A percentile compares a stretch with the other conserved stretches of the same genome.
Conservation (phyloP, 2,888 invertebrate genomes). For the Halocaridina rubra region DNA sequence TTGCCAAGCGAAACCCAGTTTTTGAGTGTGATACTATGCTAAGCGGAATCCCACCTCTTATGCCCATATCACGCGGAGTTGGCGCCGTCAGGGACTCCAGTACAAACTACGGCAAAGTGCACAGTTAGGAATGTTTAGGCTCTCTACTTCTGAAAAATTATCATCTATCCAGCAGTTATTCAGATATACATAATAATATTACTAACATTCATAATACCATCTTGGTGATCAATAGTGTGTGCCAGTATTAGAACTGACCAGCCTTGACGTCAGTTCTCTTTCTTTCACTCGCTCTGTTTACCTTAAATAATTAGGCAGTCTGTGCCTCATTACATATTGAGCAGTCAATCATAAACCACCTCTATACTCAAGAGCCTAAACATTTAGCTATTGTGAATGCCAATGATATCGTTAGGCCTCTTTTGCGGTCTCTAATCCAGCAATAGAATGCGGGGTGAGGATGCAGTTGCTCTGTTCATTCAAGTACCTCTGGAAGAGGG, state of each 20-base stretch:
- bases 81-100: conserved; percentile 61
- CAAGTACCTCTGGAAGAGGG: conserved; percentile 35
- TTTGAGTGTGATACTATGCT: conserved; percentile 63
- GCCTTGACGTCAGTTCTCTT: no score
- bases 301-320: conserved; percentile 2
- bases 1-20: conserved; percentile 55
- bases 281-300: conserved; percentile 19
- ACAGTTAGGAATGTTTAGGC: conserved; percentile 42
- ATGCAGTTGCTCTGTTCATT: conserved; percentile 33
- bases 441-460: conserved; percentile 45
- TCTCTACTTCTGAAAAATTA: no score
- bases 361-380: conserved; percentile 5
- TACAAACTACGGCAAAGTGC: conserved; percentile 56
- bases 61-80: conserved; percentile 58
- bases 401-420: conserved; percentile 49
- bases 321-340: conserved; percentile 15
- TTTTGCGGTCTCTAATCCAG: conserved; percentile 49
- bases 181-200: no score
- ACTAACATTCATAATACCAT: no score
- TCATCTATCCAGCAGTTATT: no score
- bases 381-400: conserved; percentile 18
- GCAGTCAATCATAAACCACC: conserved; percentile 38
- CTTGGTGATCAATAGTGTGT: no score
- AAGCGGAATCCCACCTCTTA: conserved; percentile 60
- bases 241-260: no score